Base-by-base conservation (phyloP, 2,888 invertebrate species). In the Epistrophella euchroma region DNA sequence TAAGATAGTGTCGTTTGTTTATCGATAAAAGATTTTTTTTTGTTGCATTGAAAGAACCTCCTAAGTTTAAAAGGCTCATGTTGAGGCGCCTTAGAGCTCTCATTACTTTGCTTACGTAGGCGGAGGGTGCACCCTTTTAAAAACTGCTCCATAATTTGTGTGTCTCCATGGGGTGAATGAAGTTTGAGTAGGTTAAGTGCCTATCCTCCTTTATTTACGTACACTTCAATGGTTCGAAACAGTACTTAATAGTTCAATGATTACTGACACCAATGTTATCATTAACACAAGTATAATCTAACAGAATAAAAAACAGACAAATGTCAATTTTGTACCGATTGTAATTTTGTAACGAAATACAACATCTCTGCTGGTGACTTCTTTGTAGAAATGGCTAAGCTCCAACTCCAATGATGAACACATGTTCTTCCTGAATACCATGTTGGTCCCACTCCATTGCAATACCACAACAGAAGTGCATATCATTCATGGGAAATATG, bases 401-500 rank as follows among this genome's bases (percentile, higher is more conserved):
- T 66, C 50, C 25, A 52, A 58, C 10, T 66, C 50, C 58, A 66
- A 58, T 32, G 50, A 7, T 35, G 37, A 64, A 72, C 84, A 84
- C 80, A 84, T 84, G 75, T 71, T 74, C 40, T 19, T 60, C 35
- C 28, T 52, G 55, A 56, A 13, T 4, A 19, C 47, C 19, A 28
- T 28, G 15, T 6, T 19, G 45, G 4, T 17, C 32, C 28, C 13
- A 40, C 64, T 15, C 40, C 11, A 55, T 78, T 73, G 62, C 58
- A 45, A 71, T 75, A 71, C 45, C 28, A 19, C 25, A 66, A 56
- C 40, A 58, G 52, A 79, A 74, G 22, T 79, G 84, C 79, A 84
- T 78, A 84, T 74, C 74, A 64, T 79, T 66, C 70, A 84, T 84
- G 80, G 75, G 80, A 84, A 84, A 79, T 72, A 75, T 71, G 79